Conservation (phyloP, 2,797 vertebrate species). For the Peromyscus attwateri region DNA sequence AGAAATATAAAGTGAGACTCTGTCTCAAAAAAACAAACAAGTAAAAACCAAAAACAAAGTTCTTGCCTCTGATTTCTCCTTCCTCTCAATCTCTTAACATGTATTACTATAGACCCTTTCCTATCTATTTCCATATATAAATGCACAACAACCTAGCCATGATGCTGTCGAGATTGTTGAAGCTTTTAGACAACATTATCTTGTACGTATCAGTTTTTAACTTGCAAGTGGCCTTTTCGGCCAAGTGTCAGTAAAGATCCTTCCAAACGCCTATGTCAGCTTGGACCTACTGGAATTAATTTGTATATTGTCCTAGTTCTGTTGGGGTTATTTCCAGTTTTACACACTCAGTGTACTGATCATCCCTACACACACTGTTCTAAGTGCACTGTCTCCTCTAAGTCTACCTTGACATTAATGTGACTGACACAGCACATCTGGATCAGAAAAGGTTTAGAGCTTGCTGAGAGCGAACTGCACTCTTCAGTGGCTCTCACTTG, state of each 20-base stretch:
- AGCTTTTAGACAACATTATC: background rate
- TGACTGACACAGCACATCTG: background rate
- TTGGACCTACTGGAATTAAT: background rate
- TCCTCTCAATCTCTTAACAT: background rate
- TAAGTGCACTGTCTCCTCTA: background rate
- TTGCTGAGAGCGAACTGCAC: background rate
- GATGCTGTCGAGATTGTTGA: background rate
- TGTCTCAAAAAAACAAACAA: background rate
- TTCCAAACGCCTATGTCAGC: background rate
- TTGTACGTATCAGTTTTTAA: slow-evolving; percentile 5
- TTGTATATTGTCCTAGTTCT: background rate
- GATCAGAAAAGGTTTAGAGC: background rate
- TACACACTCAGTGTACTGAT: background rate
- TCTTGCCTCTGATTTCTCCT: background rate
- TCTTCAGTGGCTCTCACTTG: slow-evolving; percentile 11
- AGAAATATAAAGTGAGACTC: background rate
- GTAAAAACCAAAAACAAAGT: background rate
- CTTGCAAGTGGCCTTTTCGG: background rate
- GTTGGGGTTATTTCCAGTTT: background rate
- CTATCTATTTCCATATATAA: background rate
- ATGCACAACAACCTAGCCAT: background rate
- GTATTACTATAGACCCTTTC: background rate
- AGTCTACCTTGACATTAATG: background rate
- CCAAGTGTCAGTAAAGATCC: background rate
- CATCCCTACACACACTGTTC: background rate